Evolutionary conservation across 2,113 vertebrate species (phyloP).

Genomic region (Lophura nycthemera): DNA sequence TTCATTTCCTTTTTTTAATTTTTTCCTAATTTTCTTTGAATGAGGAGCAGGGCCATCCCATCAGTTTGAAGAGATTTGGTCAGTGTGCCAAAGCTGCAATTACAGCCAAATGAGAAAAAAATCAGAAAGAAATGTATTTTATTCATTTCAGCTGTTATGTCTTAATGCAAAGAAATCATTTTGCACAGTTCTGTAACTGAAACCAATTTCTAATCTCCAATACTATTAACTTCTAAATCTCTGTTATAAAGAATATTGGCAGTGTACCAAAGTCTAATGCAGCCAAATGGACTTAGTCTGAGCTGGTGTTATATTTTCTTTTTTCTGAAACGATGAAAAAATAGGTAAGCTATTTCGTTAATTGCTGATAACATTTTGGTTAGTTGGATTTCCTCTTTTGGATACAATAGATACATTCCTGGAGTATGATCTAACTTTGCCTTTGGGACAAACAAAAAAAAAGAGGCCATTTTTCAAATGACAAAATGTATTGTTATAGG

Average conservation of each 20-base stretch:
- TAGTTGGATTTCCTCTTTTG: constrained; percentile 71
- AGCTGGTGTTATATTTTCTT: constrained; percentile 59
- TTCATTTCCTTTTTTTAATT: not conserved
- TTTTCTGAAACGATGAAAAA: constrained; percentile 62
- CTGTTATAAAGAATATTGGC: constrained; percentile 69
- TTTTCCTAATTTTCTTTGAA: constrained; percentile 18
- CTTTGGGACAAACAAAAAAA: constrained; percentile 62
- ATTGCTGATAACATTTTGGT: constrained; percentile 78
- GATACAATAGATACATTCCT: constrained; percentile 69
- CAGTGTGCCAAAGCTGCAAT: constrained; percentile 53
- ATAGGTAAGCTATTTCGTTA: constrained; percentile 70
- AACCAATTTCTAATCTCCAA: constrained; percentile 75
- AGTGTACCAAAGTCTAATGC: constrained; percentile 59
- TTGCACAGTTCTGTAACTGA: constrained; percentile 75
- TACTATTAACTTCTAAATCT: constrained; percentile 77
- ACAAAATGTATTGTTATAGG: constrained; percentile 76
- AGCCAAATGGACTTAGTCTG: constrained; percentile 69
- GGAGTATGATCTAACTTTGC: constrained; percentile 66
- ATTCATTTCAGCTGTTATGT: constrained; percentile 76
- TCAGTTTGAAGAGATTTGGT: constrained; percentile 19
- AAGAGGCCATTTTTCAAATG: constrained; percentile 60
- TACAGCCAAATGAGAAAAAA: constrained; percentile 55
- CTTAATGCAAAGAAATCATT: constrained; percentile 75
- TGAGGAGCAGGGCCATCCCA: not conserved
- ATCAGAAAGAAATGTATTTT: constrained; percentile 61